A percentile compares a stretch with the other conserved stretches of the same genome.
phyloP scores from a whole-genome alignment of 92 coral and sea anemone species.

The Phenganax marumi region DNA sequence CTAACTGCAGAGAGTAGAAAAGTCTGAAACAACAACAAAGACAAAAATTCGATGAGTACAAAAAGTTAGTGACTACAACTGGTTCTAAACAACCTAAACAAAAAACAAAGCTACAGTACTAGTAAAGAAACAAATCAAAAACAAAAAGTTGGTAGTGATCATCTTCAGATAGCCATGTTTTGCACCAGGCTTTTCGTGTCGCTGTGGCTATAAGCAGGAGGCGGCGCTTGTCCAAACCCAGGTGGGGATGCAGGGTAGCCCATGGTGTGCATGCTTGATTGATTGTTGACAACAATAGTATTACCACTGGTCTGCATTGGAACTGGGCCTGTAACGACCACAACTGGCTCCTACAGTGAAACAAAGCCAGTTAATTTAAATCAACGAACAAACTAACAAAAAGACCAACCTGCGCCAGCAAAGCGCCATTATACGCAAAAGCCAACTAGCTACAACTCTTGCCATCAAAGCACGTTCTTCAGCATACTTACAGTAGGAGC shows the following conservation, averaged over 20 bases:
- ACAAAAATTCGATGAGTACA: too few species aligned
- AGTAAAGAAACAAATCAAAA: too few species aligned
- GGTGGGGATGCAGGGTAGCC: conserved; percentile 6
- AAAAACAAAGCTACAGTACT: too few species aligned
- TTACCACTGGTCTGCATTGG: background rate
- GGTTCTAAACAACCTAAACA: too few species aligned
- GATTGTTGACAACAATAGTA: background rate
- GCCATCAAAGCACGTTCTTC: too few species aligned
- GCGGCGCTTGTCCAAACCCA: background rate
- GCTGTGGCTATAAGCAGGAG: background rate
- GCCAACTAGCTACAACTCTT: too few species aligned
- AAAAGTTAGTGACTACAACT: too few species aligned
- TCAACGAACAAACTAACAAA: background rate
- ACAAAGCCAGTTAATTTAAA: background rate
- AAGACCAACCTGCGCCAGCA: background rate
- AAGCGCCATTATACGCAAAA: background rate
- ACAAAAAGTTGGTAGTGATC: too few species aligned
- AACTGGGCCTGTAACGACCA: background rate
- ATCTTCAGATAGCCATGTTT: conserved; percentile 7
- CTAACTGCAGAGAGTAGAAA: too few species aligned
- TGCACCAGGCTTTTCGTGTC: background rate
- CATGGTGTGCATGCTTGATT: background rate
- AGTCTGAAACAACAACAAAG: too few species aligned
- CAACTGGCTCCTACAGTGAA: background rate
- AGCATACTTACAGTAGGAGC: background rate